Evolutionary conservation across 2,113 vertebrate genomes (phyloP).

Genomic region (Cairina moschata): DNA sequence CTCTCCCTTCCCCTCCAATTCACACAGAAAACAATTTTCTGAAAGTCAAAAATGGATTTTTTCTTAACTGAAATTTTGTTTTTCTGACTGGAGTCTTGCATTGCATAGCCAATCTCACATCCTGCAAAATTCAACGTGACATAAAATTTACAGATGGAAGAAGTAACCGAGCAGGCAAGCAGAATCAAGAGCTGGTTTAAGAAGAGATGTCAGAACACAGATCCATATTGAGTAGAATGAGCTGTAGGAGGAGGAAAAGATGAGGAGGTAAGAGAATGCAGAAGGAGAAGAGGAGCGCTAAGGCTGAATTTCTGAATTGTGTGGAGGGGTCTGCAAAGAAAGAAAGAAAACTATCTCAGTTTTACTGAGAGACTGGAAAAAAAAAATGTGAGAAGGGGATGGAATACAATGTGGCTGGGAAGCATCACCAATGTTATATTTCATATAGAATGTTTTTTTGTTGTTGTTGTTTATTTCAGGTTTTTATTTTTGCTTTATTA

Average conservation of each 20-base stretch:
- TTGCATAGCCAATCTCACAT: not conserved
- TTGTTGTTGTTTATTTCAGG: too few relatives aligned
- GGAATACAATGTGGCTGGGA: not conserved
- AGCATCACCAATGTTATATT: not conserved
- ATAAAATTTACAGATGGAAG: not conserved
- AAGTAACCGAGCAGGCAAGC: not conserved
- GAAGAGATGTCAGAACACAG: not conserved
- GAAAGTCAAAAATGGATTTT: not conserved
- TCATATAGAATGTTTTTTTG: not conserved
- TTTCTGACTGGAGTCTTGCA: not conserved
- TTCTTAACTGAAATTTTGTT: not conserved
- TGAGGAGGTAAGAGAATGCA: not conserved
- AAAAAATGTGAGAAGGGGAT: fast-evolving
- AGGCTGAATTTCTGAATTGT: not conserved
- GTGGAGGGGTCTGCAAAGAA: not conserved
- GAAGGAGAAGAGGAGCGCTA: not conserved
- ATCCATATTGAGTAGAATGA: not conserved
- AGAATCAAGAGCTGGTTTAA: not conserved
- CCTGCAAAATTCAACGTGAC: not conserved
- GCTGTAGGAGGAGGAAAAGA: not conserved
- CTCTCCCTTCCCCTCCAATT: not conserved
- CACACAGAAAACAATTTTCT: not conserved
- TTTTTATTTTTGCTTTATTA: fast-evolving
- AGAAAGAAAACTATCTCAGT: not conserved
- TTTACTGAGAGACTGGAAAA: not conserved